Evolutionary conservation across 2,113 vertebrate species (phyloP).

Genomic region (Spea bombifrons): DNA sequence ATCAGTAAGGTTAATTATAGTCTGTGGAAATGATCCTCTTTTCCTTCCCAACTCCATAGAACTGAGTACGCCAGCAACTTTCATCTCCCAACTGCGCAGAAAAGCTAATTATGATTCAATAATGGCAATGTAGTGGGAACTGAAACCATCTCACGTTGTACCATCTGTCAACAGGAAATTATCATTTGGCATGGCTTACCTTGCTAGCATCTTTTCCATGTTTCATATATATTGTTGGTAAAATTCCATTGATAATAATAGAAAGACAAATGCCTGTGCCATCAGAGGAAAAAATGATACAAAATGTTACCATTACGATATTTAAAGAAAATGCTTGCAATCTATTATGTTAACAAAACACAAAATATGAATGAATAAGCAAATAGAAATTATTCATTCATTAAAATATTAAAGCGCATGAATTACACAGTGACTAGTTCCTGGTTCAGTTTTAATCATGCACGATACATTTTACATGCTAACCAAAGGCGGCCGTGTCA

Average conservation of each 20-base stretch:
- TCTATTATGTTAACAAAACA: no score
- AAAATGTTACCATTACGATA: no score
- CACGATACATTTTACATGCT: no score
- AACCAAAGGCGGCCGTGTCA: no score
- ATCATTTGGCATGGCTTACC: neutral
- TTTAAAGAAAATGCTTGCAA: no score
- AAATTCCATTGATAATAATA: neutral
- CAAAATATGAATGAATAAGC: no score
- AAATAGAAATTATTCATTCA: no score
- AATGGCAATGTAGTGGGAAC: conserved; percentile 19
- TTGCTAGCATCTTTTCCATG: neutral
- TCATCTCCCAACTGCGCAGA: conserved; percentile 19
- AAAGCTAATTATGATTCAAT: conserved; percentile 36
- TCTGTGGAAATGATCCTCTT: neutral
- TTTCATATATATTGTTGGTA: neutral
- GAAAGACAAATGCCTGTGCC: neutral
- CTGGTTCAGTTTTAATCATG: no score
- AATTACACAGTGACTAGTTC: no score
- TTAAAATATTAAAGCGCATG: no score
- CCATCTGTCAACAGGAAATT: conserved; percentile 42
- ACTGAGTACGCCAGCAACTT: conserved; percentile 13
- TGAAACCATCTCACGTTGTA: conserved; percentile 14
- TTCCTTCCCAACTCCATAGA: neutral
- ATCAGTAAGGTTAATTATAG: conserved; percentile 34
- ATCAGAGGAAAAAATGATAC: neutral